Base-by-base conservation (phyloP, 1,140 invertebrate genomes). In the Lasaia peninsularis region DNA sequence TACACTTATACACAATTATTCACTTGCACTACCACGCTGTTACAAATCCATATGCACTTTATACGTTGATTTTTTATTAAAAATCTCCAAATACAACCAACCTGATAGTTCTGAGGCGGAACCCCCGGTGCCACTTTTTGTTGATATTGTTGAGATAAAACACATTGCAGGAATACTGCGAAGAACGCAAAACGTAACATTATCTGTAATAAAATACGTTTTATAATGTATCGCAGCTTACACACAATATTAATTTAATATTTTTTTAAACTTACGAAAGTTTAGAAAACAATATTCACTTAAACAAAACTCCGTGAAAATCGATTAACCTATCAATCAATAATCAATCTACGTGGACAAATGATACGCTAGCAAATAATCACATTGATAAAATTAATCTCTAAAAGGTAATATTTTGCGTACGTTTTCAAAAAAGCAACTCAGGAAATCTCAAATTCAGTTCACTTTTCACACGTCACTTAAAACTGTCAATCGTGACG, bases 101-200 rank as follows among this genome's bases (percentile, higher is more conserved):
- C 85, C 72, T 88, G 85, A 61, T 88, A 88, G 34, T 74, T 81
- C 52, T 88, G 85, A 18, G 85, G 85, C 0, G 85, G 85, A 0
- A 88, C 85, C 3, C 85, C 85, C 2, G 85, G 85, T 0, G 85
- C 85, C 0, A 88, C 85, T 69, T 86, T 88, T 50, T 88, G 82
- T 24, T 87, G 84, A 56, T 87, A 87, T 48, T 87, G 84, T 35
- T 87, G 84, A 8, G 73, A 78, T 56, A 83, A 64, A 0, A 64
- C 64, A 52, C 77, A 77, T 52, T 86, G 79, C 20, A 86, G 53
- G 2, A 81, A 50, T 5, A 74, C 74, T 63, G 73, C 67, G 5
- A 88, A 69, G 48, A 84, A 57, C 60, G 84, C 16, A 16, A 78
- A 62, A 34, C 74, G 65, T 60, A 75, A 34, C 84, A 87, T 87